Evolutionary conservation across 1,140 invertebrate species (phyloP), one percentile per base, ranked within the genome.

Genomic region (Dufourea novaeangliae): DNA sequence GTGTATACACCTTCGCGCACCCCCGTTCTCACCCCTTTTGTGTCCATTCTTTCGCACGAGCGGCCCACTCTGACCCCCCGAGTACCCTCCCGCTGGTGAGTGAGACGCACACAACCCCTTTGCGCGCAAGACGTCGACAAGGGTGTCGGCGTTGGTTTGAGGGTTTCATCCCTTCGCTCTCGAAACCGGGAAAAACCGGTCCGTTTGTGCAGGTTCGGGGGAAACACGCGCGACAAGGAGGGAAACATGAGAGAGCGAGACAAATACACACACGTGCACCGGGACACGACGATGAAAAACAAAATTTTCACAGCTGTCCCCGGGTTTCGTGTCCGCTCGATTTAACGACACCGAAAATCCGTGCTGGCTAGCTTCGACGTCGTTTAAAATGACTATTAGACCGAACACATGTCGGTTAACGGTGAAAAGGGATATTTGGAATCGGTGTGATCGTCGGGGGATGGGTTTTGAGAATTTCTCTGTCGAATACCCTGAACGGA

Each of bases 281-380:
- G 0, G 12, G 27, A 17, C 10, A 3, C 2, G 27, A 11, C n/a
- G 2, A 2, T 22, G 68, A 67, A 78, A 83, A 77, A 70, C 61
- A 71, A 85, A n/a, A 86, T 86, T 86, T 84, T 85, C 84, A 86
- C 84, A 86, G 84, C 84, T 86, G 84, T 72, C 62, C 34, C 69
- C n/a, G n/a, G n/a, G 67, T 39, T 62, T 52, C 66, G 44, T 64
- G 32, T 56, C 32, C 54, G 79, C 71, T 76, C 68, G 57, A 70
- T 85, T 85, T 85, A 84, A 85, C 76, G 74, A 84, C 68, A 59
- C 17, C 11, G 22, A 20, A 67, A 70, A 56, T 69, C 52, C 17
- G 67, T 77, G 39, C 25, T n/a, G 54, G 5, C 44, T 10, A 56
- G 34, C 32, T 27, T 22, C 20, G 20, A 4, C 41, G 41, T 44